Conservation (phyloP, 2,113 vertebrate genomes). For the Catagonus wagneri region DNA sequence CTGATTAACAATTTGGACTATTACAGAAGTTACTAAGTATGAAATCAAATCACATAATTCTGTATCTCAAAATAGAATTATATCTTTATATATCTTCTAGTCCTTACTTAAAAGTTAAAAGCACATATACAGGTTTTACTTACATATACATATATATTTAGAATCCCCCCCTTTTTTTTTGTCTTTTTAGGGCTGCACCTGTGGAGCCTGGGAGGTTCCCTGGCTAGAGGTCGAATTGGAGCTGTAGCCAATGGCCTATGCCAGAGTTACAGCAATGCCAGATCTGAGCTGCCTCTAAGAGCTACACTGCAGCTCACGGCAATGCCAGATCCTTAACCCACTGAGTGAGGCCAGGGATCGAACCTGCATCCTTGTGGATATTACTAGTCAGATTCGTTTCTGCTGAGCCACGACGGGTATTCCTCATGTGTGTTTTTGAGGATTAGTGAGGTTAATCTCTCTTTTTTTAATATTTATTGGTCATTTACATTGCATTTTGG, state of each 20-base stretch:
- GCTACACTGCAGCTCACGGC: too few relatives aligned
- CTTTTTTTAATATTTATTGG: neutral
- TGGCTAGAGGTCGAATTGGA: too few relatives aligned
- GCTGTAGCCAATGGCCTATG: too few relatives aligned
- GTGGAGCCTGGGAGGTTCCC: too few relatives aligned
- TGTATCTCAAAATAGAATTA: conserved; percentile 19
- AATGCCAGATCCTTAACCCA: too few relatives aligned
- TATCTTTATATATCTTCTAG: conserved; percentile 43
- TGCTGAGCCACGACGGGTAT: too few relatives aligned
- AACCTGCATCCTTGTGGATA: too few relatives aligned
- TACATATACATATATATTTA: conserved; percentile 30
- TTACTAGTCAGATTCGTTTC: too few relatives aligned
- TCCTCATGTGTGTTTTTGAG: neutral
- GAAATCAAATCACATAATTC: conserved; percentile 34
- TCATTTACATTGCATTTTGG: conserved; percentile 39
- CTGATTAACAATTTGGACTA: conserved; percentile 36
- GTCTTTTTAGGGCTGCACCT: too few relatives aligned
- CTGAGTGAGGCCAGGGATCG: too few relatives aligned
- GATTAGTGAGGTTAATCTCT: neutral
- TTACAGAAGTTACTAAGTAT: conserved; percentile 34
- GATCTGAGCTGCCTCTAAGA: too few relatives aligned
- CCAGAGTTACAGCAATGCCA: too few relatives aligned
- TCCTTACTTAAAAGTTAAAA: conserved; percentile 58
- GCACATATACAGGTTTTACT: neutral
- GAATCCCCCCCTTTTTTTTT: neutral